phyloP scores from a whole-genome alignment of 92 coral and sea anemone species.

The Porites lobata region DNA sequence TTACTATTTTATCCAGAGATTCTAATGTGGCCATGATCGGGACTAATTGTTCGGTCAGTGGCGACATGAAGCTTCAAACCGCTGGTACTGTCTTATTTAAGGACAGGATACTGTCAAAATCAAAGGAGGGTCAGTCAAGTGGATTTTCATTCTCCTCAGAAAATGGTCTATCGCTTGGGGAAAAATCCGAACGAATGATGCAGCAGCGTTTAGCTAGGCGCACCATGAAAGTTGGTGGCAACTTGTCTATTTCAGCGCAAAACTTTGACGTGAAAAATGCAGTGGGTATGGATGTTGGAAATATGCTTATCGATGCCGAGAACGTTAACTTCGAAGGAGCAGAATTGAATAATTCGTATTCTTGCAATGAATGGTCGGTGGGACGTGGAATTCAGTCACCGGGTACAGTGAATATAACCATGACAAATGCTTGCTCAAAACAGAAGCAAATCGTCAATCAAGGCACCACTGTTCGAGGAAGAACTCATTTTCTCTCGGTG shows the following conservation, averaged over 20 bases:
- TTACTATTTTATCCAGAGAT: slow-evolving; percentile 42
- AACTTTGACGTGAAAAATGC: slow-evolving; percentile 70
- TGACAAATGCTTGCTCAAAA: slow-evolving; percentile 42
- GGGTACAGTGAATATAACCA: slow-evolving; percentile 38
- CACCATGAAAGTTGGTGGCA: slow-evolving; percentile 52
- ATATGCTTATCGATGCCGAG: slow-evolving; percentile 57
- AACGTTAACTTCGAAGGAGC: slow-evolving; percentile 72
- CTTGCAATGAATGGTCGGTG: slow-evolving; percentile 50
- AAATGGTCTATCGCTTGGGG: slow-evolving; percentile 57
- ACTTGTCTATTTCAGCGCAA: slow-evolving; percentile 48
- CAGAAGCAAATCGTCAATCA: slow-evolving; percentile 66
- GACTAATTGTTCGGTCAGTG: slow-evolving; percentile 49
- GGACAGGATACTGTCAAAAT: slow-evolving; percentile 63
- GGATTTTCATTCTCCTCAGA: slow-evolving; percentile 59
- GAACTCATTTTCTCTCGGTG: slow-evolving; percentile 54
- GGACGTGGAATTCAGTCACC: slow-evolving; percentile 35
- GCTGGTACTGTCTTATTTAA: slow-evolving; percentile 55
- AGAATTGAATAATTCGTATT: slow-evolving; percentile 52
- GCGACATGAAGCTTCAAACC: slow-evolving; percentile 54
- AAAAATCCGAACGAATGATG: slow-evolving; percentile 14
- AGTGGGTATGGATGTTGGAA: slow-evolving; percentile 63
- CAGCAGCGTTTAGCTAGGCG: slow-evolving; percentile 66
- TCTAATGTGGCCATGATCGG: slow-evolving; percentile 53
- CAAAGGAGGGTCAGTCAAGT: slow-evolving; percentile 56
- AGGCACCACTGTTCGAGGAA: slow-evolving; percentile 57